These are phyloP conservation scores for Papilio polyxenes DNA, from an alignment of 1,140 invertebrate genomes.

Conservation along the genomic window DNA sequence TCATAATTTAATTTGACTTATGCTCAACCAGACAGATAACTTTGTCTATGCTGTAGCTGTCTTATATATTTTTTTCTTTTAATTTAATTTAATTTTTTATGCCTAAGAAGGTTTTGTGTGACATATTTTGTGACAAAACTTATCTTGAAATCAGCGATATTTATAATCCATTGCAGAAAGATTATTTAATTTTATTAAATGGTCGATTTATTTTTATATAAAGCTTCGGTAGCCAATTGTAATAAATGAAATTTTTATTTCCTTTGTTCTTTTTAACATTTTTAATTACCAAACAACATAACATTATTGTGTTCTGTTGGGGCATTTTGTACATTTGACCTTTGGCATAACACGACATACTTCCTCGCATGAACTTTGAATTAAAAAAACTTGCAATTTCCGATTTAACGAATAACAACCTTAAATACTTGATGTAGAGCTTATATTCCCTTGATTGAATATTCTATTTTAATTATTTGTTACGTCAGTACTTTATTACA, in stretches of 20 bases:
- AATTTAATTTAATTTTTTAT: no score
- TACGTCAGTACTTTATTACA: neutral
- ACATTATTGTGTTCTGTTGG: slow-evolving; percentile 17
- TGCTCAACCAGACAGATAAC: no score
- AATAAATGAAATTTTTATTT: slow-evolving; percentile 19
- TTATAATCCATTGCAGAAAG: no score
- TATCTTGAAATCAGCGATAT: no score
- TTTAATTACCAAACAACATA: slow-evolving; percentile 4
- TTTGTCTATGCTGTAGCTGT: no score
- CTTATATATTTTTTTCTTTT: no score
- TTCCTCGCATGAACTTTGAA: slow-evolving; percentile 33
- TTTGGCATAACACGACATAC: slow-evolving; percentile 36
- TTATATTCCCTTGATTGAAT: slow-evolving; percentile 6
- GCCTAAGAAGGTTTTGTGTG: no score
- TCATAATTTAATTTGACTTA: no score
- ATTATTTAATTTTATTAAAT: no score
- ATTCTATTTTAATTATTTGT: neutral
- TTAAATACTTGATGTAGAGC: neutral
- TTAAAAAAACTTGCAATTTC: slow-evolving; percentile 4
- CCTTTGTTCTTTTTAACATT: neutral
- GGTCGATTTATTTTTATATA: neutral
- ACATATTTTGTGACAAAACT: no score
- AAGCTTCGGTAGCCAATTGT: neutral
- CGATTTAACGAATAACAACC: neutral
- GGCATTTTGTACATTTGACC: slow-evolving; percentile 29